Evolutionary conservation across 2,113 vertebrate species (phyloP), one percentile per base, ranked within the genome.

Genomic region (Gobius niger): DNA sequence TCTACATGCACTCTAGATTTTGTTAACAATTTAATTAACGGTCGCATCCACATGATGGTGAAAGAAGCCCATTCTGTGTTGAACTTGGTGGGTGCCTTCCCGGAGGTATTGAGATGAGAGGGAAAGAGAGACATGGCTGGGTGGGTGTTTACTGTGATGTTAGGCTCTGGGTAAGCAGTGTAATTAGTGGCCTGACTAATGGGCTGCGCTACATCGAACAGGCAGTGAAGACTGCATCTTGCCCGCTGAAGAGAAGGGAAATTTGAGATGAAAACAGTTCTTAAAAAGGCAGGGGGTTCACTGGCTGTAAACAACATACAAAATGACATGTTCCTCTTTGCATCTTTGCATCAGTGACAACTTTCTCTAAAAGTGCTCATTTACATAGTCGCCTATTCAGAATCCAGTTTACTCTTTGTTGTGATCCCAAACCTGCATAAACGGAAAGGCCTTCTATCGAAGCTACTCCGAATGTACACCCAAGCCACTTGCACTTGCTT

Each of bases 181-280:
- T 88, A 89, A 90, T 90, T 89, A 89, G 81, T 75, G 53, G 81
- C 54, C 74, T 81, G 82, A 75, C 79, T 81, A 87, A 87, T 84
- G 71, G 68, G 68, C 76, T 15, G 71, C 71, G 63, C 77, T 70
- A 62, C 71, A 76, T 62, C 65, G 74, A 76, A 70, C 68, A 75
- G 75, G 68, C 75, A 84, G 65, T 73, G 72, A 41, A 71, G 74
- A 64, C 64, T 78, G 75, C 75, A 75, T 81, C 76, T 73, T 68
- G 71, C 52, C 75, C 63, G 56, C 75, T 75, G 44, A 72, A 76
- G 51, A 63, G 77, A 54, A 46, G 11, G 7, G 47, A 61, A 61
- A 76, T 56, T 0, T 19, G 53, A 34, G 52, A 44, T 0, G 40
- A 73, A 81, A 41, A 73, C 70, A 42, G 59, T 19, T 54, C n/a